Evolutionary conservation across 2,113 vertebrate genomes (phyloP), one percentile per base, ranked within the genome.

Genomic region (Leucoraja erinaceus): DNA sequence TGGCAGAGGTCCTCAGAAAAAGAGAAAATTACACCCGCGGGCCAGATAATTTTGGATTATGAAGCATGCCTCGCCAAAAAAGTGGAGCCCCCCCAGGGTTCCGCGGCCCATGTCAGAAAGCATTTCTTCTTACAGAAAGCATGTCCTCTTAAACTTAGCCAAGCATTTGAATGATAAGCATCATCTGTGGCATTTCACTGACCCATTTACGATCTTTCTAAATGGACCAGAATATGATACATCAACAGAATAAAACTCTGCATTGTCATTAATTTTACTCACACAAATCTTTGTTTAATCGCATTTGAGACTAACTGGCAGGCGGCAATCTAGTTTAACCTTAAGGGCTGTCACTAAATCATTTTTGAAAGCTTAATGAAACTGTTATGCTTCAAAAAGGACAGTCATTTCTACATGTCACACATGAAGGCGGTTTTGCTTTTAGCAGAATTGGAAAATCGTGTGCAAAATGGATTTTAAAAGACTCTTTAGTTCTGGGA

Each of bases 381-480:
- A 68, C 86, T 38, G 14, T 90, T 8, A 38, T 20, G 31, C 66
- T 38, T 68, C 16, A 12, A 68, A 68, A 68, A 20, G 25, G 66
- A 20, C 31, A 38, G 88, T 10, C 11, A 72, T 91, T 72, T 72
- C 38, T 9, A n/a, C 86, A 68, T 90, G n/a, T 20, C 86, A 14
- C 33, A 28, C 0, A 11, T 22, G 68, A 91, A 91, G 18, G 66
- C 68, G 38, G 63, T 66, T 72, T 25, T 25, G 88, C 88, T 91
- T 91, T 91, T 47, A 91, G 63, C 31, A 70, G 68, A 91, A 68
- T 20, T 33, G 70, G 63, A 10, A 72, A 91, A 74, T 91, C 20
- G 28, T 14, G 31, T 0, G 3, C 68, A 91, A 91, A 54, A 10
- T 72, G 31, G 14, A 54, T 72, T 91, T 91, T 91, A 33, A 72